Conservation (phyloP, 1,140 invertebrate genomes). For the Drosophila melanica region DNA sequence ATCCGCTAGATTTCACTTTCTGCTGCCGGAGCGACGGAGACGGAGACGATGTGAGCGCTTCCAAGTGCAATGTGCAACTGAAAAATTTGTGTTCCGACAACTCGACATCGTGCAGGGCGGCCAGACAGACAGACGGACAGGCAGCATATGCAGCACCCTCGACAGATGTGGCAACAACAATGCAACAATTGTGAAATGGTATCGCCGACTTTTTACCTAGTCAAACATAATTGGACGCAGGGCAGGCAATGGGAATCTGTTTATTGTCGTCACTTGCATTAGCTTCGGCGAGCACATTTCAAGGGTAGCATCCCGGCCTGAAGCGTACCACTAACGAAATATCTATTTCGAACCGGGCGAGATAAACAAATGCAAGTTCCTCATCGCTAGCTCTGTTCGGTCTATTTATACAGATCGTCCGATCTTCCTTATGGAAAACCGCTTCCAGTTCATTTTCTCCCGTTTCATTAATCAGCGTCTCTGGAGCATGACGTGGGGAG, state of each 20-base stretch:
- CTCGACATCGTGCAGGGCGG: conserved; percentile 38
- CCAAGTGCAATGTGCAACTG: conserved; percentile 75
- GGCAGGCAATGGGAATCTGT: conserved; percentile 62
- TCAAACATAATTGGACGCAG: conserved; percentile 56
- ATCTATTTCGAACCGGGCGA: neutral
- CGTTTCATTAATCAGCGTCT: conserved; percentile 38
- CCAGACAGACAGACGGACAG: conserved; percentile 1
- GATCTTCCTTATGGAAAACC: conserved; percentile 13
- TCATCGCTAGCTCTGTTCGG: too few species aligned
- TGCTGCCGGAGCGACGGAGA: neutral
- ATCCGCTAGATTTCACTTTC: conserved; percentile 72
- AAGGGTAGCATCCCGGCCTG: conserved; percentile 44
- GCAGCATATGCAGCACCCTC: conserved; percentile 37
- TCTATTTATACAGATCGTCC: conserved; percentile 11
- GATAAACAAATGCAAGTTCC: conserved; percentile 20
- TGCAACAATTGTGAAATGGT: conserved; percentile 39
- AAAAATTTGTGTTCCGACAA: conserved; percentile 33
- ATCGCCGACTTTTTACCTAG: conserved; percentile 65
- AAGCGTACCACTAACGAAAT: neutral
- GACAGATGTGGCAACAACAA: conserved; percentile 50
- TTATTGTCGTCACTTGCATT: conserved; percentile 46
- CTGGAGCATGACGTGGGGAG: conserved; percentile 22
- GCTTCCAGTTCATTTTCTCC: conserved; percentile 6
- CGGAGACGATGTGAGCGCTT: conserved; percentile 45
- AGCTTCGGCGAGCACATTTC: conserved; percentile 41